Evolutionary conservation across 2,113 vertebrate genomes (phyloP).

Genomic region (Colaptes auratus): DNA sequence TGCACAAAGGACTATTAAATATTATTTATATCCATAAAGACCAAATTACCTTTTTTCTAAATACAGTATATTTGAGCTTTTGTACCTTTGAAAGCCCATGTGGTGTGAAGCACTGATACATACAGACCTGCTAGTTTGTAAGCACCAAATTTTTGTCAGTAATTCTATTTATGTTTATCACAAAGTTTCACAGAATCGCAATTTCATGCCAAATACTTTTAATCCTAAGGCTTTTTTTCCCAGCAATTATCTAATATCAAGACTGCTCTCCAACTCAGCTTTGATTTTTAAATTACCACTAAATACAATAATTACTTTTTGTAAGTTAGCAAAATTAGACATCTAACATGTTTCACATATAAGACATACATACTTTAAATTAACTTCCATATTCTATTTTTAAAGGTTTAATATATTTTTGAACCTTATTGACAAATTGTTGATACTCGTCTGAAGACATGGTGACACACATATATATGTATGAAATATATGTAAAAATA

Average conservation of each 20-base stretch:
- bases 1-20: background rate
- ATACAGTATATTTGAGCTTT: background rate
- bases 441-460: background rate
- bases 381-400: background rate
- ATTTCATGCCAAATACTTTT: background rate
- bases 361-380: background rate
- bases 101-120: background rate
- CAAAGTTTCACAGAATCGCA: background rate
- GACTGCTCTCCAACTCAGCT: background rate
- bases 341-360: background rate
- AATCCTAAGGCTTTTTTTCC: background rate
- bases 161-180: background rate
- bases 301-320: background rate
- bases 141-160: background rate
- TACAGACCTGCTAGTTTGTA: background rate
- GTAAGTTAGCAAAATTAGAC: background rate
- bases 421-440: background rate
- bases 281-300: background rate
- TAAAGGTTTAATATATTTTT: background rate
- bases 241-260: background rate
- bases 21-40: background rate
- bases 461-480: background rate
- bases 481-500: background rate
- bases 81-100: background rate
- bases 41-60: background rate